Conservation (phyloP, 2,888 invertebrate species). For the Sabatieria punctata region DNA sequence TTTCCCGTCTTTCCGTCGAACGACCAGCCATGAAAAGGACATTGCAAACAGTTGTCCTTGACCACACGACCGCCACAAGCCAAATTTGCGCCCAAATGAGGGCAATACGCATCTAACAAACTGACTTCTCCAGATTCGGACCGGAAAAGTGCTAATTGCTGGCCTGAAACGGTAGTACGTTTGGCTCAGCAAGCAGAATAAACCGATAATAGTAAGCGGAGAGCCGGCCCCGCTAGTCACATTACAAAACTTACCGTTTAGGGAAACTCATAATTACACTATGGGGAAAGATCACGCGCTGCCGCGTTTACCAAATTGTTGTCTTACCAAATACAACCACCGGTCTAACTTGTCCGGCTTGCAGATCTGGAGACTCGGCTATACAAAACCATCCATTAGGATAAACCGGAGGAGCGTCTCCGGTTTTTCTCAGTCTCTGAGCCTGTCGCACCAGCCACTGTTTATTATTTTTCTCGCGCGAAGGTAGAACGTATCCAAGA, state of each 20-base stretch:
- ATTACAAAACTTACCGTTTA: no score
- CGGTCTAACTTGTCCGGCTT: constrained; percentile 41
- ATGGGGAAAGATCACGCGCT: no score
- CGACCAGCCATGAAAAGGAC: constrained; percentile 74
- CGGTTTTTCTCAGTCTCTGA: constrained; percentile 39
- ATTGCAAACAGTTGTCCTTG: constrained; percentile 52
- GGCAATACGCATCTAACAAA: constrained; percentile 68
- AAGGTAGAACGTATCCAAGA: constrained; percentile 14
- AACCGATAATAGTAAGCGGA: no score
- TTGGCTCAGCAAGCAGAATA: no score
- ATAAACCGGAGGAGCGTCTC: constrained; percentile 58
- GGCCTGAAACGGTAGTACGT: constrained; percentile 41
- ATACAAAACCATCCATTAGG: constrained; percentile 78
- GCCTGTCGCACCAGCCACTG: background rate
- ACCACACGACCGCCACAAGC: constrained; percentile 52
- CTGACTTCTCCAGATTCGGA: constrained; percentile 46
- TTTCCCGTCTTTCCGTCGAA: constrained; percentile 56
- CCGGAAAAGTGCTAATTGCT: constrained; percentile 52
- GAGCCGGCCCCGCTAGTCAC: no score
- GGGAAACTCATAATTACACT: no score
- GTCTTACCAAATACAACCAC: constrained; percentile 51
- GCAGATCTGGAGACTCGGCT: constrained; percentile 48
- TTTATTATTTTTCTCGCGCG: background rate
- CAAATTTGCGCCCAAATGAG: constrained; percentile 72
- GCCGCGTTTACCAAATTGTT: no score